Evolutionary conservation across 2,888 invertebrate species (phyloP).

Genomic region (Noctua fimbriata): DNA sequence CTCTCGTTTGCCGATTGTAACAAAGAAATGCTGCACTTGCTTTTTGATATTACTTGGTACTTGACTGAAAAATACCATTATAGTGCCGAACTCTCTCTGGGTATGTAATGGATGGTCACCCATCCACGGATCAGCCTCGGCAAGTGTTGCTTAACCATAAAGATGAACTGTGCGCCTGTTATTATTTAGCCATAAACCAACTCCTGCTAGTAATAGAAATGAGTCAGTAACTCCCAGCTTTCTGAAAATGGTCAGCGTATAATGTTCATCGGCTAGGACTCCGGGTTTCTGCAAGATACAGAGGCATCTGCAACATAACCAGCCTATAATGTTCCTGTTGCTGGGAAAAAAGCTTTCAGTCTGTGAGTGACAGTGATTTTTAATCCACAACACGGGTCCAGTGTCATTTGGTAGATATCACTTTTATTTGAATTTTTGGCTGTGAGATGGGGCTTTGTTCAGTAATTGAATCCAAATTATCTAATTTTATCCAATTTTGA

Average conservation of each 20-base stretch:
- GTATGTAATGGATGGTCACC: neutral
- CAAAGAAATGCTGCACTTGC: constrained; percentile 20
- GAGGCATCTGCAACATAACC: neutral
- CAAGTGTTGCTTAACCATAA: neutral
- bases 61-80: neutral
- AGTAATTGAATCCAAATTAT: neutral
- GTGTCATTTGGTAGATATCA: neutral
- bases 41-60: constrained; percentile 1
- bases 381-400: neutral
- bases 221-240: neutral
- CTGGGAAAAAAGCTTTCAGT: neutral
- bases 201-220: neutral
- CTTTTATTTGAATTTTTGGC: neutral
- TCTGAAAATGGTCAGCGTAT: neutral
- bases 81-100: neutral
- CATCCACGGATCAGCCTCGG: neutral
- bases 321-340: neutral
- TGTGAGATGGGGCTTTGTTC: neutral
- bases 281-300: neutral
- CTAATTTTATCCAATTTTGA: constrained; percentile 6
- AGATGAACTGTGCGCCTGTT: neutral
- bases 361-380: neutral
- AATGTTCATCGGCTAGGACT: neutral
- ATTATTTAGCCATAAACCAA: neutral
- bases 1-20: constrained; percentile 28